These are phyloP conservation scores for Leucophenga maculata DNA, from an alignment of 2,888 invertebrate species.

Conservation along the genomic window DNA sequence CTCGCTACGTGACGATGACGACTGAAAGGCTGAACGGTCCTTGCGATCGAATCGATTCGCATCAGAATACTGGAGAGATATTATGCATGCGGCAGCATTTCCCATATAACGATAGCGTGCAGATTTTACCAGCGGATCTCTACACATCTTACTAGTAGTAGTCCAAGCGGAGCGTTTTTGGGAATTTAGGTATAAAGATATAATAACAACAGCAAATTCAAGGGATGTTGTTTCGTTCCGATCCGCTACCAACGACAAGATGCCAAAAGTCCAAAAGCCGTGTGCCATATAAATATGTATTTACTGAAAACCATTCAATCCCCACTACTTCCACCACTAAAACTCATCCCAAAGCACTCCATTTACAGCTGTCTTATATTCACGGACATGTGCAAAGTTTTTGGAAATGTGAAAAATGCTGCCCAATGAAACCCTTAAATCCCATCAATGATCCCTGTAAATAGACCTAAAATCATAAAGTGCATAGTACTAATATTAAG, in stretches of 20 bases:
- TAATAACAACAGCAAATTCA: no score
- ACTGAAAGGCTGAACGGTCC: background rate
- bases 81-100: no score
- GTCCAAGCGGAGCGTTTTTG: no score
- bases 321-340: background rate
- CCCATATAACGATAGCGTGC: no score
- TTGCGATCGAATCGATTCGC: background rate
- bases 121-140: no score
- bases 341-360: slow-evolving; percentile 1
- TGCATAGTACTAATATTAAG: slow-evolving; percentile 43
- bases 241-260: no score
- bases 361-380: background rate
- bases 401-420: background rate
- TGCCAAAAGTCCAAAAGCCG: no score
- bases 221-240: no score
- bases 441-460: background rate
- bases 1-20: slow-evolving; percentile 80
- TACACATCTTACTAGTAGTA: no score
- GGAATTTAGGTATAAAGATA: no score
- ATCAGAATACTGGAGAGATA: no score
- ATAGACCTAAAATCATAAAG: background rate
- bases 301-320: background rate
- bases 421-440: no score
- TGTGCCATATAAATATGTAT: slow-evolving; percentile 5
- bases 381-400: background rate